Base-by-base conservation (phyloP, 2,113 vertebrate genomes). In the Vanacampus margaritifer region DNA sequence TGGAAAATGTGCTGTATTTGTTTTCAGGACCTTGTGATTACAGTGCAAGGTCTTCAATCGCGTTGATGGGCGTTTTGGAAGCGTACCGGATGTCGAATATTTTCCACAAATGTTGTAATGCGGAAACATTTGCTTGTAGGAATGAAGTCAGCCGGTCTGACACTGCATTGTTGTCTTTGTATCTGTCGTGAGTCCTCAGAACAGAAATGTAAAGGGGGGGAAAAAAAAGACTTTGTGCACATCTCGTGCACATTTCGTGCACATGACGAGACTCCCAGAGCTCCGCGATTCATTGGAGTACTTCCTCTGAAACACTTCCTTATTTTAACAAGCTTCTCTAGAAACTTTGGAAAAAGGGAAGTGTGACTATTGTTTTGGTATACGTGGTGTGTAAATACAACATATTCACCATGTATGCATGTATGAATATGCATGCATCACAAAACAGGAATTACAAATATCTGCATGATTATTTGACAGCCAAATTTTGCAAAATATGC, bases 281-380 rank as follows among this genome's bases (percentile, higher is more conserved):
- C 43, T 58, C 65, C 56, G 68, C 56, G 36, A 36, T 54, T 19
- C 21, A 46, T 32, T 74, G 17, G 72, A 86, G 65, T 79, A 87
- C 82, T 89, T 90, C 84, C 87, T 76, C 84, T 73, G 64, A 82
- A 82, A 74, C 70, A 45, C 81, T 90, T 90, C 89, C 81, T 65
- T 36, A 24, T 88, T 86, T 70, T n/a, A 14, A 58, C n/a, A 39
- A 71, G 80, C 83, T 88, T 89, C 87, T 86, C 75, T 74, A 24
- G 32, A 75, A 76, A 70, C 58, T 17, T 64, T 17, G 54, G 79
- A 73, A 75, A 86, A 80, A 65, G 77, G 79, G 85, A 86, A 87
- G 83, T 78, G 73, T 2, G 36, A 84, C 21, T 68, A 26, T 57
- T 1, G n/a, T 19, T 78, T 69, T 79, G 81, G 81, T 76, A 32